Base-by-base conservation (phyloP, 35 echinoderm and acorn worm species). In the Strongylocentrotus purpuratus region DNA sequence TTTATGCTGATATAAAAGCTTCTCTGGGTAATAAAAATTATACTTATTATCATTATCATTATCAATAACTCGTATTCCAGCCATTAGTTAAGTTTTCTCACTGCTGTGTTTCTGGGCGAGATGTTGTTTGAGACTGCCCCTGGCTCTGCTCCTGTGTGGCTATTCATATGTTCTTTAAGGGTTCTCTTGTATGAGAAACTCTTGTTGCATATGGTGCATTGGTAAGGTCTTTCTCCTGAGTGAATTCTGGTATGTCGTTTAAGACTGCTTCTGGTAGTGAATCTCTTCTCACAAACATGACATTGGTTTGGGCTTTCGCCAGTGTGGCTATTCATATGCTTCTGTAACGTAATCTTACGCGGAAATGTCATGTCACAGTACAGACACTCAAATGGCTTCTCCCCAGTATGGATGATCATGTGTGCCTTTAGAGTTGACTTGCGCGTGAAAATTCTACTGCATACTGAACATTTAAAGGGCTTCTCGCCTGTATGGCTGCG, bases 381-480 rank as follows among this genome's bases (percentile, higher is more conserved):
- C 12, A 4, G 15, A 28, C 87, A 89, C 87, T 33, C 45, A 46
- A 89, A 89, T 33, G 87, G 87, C 87, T 89, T 89, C 25, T 33
- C 7, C 6, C 87, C 87, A 18, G 87, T 89, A 31, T 89, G 87
- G 14, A 93, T 95, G 45, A 95, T 89, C 18, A 94, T 85, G 88
- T 98, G 97, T 10, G 61, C 91, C 7, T 88, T 92, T 31, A 96
- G 88, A 11, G 85, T 87, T 47, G 94, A 13, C 15, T 31, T 22
- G 4, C 0, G 18, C 25, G 2, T 15, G 33, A 89, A 89, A 20
- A 7, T 17, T 46, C 7, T 89, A 20, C 15, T 15, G 20, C 87
- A 89, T 33, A 17, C 13, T 5, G 12, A 31, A 25, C 87, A 89
- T 28, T 89, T 0, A 46, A 45, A 45, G 12, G 45, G 12, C 32